Percentiles rank a stretch among this genome's conserved stretches.
Evolutionary conservation across 2,113 vertebrate species (phyloP).

Genomic region (Eupsittula cactorum): DNA sequence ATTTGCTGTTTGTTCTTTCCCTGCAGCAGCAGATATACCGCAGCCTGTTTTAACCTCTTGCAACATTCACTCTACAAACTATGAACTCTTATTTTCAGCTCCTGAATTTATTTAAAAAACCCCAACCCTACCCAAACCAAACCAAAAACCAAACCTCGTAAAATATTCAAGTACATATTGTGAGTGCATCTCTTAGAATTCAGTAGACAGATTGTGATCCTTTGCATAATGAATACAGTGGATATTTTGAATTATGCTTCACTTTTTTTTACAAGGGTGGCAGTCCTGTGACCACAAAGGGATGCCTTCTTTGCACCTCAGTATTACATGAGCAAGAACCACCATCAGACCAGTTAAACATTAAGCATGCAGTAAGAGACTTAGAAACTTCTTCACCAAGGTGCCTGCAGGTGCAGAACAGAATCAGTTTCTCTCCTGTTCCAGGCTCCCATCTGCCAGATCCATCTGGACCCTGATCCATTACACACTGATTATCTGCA

Average conservation of each 20-base stretch:
- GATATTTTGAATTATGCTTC: background rate
- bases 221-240: background rate
- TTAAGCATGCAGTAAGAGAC: background rate
- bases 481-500: background rate
- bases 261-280: background rate
- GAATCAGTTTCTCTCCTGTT: background rate
- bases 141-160: accelerated
- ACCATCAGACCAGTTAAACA: background rate
- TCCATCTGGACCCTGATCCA: conserved; percentile 26
- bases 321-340: background rate
- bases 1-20: background rate
- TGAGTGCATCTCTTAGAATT: background rate
- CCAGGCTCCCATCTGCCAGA: conserved; percentile 18
- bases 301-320: background rate
- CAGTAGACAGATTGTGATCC: background rate
- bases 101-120: background rate
- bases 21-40: background rate
- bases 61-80: background rate
- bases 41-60: background rate
- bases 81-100: background rate
- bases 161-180: background rate
- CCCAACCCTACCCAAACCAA: background rate
- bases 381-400: background rate
- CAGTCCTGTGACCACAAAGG: background rate
- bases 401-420: background rate